A percentile compares a stretch with the other conserved stretches of the same genome.
These are phyloP conservation scores for Paracyclopina nana DNA, from an alignment of 1,140 invertebrate species.

Conservation along the genomic window DNA sequence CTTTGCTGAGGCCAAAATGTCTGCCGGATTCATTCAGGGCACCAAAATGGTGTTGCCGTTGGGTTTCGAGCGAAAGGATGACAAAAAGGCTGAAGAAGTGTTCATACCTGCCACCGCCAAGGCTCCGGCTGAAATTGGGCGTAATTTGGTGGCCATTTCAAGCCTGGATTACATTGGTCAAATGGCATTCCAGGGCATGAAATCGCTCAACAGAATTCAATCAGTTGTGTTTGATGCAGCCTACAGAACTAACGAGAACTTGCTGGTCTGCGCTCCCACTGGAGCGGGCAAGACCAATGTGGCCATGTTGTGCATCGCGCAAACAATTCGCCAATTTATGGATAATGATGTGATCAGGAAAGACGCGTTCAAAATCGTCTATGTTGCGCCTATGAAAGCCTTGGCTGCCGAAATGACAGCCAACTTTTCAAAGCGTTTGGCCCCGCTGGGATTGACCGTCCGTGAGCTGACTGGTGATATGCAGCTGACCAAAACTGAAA, in stretches of 20 bases:
- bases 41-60: slow-evolving; percentile 56
- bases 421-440: slow-evolving; percentile 53
- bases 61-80: slow-evolving; percentile 43
- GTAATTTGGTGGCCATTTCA: slow-evolving; percentile 43
- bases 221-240: slow-evolving; percentile 85
- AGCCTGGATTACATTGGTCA: slow-evolving; percentile 62
- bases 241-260: slow-evolving; percentile 89
- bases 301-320: slow-evolving; percentile 73
- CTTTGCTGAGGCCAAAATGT: slow-evolving; percentile 38
- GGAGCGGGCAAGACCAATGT: slow-evolving; percentile 98
- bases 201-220: slow-evolving; percentile 78
- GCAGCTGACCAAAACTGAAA: slow-evolving; percentile 85
- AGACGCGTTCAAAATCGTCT: slow-evolving; percentile 94
- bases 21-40: slow-evolving; percentile 51
- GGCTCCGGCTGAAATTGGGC: slow-evolving; percentile 40
- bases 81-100: slow-evolving; percentile 61
- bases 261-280: slow-evolving; percentile 86
- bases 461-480: slow-evolving; percentile 94
- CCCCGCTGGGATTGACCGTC: slow-evolving; percentile 54
- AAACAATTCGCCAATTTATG: slow-evolving; percentile 69
- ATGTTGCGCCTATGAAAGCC: slow-evolving; percentile 98
- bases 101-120: slow-evolving; percentile 53
- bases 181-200: slow-evolving; percentile 64
- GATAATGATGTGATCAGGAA: slow-evolving; percentile 55
- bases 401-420: slow-evolving; percentile 92